Evolutionary conservation across 2,888 invertebrate species (phyloP), one percentile per base, ranked within the genome.

Genomic region (Tanypteryx hageni): DNA sequence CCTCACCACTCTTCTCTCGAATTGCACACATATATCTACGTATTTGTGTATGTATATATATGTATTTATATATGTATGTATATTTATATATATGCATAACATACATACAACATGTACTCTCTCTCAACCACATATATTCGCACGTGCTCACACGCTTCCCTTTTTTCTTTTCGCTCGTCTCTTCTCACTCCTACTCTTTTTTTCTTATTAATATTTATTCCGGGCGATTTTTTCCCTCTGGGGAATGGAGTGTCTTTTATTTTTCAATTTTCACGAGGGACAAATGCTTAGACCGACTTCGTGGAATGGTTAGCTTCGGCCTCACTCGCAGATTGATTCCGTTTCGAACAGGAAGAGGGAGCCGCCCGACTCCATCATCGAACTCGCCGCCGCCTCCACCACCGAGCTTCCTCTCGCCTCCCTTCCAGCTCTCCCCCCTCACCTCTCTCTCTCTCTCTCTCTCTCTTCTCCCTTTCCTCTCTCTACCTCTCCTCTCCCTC

Each of bases 261-360:
- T 76, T 76, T 76, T 27, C 76, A 22, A 27, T 76, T 27, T 76
- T 27, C 22, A 27, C 11, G 22, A 11, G 76, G 27, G 76, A 76
- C 27, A 76, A 76, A 27, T 27, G 76, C 76, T 76, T 76, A 76
- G 76, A 76, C 22, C 76, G 27, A 76, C 22, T 76, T 27, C 22
- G 76, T 76, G 76, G 76, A 44, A 44, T 44, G 44, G 44, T 44
- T 44, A 5, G 44, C 44, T 44, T 44, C 44, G 44, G 44, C 18
- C 18, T 57, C 9, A 3, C 56, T 18, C 56, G 59, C 61, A 86
- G 86, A 89, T 89, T 89, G 89, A 89, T 89, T 89, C 64, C 64
- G 64, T 61, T 89, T 68, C 64, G 89, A 44, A 89, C 64, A 89
- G 64, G 89, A 64, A 89, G 44, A 27, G 89, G 27, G 27, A n/a